phyloP scores from a whole-genome alignment of 2,888 invertebrate species.

The Tenthredo mesomela region DNA sequence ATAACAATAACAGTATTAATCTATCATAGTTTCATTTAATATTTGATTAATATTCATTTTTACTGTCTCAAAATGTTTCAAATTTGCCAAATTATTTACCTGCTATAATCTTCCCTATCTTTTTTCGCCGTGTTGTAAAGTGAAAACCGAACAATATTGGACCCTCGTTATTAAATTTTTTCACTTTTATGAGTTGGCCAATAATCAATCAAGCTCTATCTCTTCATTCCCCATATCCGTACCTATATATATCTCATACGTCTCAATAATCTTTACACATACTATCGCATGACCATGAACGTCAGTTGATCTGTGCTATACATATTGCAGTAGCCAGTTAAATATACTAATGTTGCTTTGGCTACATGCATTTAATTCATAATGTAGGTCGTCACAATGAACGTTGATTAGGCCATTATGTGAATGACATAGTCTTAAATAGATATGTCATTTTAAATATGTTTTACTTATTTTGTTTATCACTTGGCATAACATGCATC shows the following conservation, averaged over 20 bases:
- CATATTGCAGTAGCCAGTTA: not conserved
- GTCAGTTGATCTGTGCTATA: not conserved
- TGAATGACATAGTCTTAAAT: not conserved
- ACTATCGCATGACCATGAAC: not conserved
- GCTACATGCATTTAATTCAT: conserved; percentile 42
- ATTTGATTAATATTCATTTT: not conserved
- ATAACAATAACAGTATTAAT: not conserved
- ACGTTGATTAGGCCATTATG: conserved; percentile 4
- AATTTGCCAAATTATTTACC: too few relatives aligned
- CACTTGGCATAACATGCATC: not conserved
- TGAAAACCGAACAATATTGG: not conserved
- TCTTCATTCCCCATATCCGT: not conserved
- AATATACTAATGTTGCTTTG: conserved; percentile 22
- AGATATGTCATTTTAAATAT: not conserved
- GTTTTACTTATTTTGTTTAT: not conserved
- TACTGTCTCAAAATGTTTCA: too few relatives aligned
- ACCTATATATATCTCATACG: not conserved
- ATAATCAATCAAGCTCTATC: not conserved
- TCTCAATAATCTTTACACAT: not conserved
- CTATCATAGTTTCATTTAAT: not conserved
- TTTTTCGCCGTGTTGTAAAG: not conserved
- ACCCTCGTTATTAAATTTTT: not conserved
- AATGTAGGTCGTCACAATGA: conserved; percentile 41
- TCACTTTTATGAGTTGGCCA: not conserved
- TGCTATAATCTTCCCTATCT: not conserved